Conservation (phyloP, 2,888 invertebrate genomes). For the Ectemnius cavifrons region DNA sequence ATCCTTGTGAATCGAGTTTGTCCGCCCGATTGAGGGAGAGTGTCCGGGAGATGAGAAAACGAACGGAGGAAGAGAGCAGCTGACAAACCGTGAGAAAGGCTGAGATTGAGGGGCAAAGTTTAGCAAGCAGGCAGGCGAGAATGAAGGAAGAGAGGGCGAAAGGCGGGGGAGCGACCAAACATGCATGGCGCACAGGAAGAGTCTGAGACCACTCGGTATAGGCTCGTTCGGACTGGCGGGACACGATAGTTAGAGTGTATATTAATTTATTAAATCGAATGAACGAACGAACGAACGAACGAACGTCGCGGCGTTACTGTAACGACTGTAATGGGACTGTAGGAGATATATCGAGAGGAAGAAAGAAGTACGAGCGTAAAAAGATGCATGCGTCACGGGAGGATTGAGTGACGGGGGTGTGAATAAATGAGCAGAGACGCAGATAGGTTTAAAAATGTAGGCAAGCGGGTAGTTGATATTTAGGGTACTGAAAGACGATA, state of each 20-base stretch:
- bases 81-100: constrained; percentile 6
- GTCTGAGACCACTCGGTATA: constrained; percentile 14
- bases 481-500: no score
- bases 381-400: not conserved
- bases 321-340: constrained; percentile 49
- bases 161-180: constrained; percentile 6
- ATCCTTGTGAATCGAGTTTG: constrained; percentile 45
- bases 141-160: not conserved
- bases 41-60: constrained; percentile 7
- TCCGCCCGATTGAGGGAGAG: constrained; percentile 39
- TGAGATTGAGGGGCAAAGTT: no score
- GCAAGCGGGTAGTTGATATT: no score
- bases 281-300: constrained; percentile 53
- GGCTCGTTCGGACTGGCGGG: constrained; percentile 55
- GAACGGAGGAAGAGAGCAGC: constrained; percentile 7
- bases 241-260: constrained; percentile 70
- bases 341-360: constrained; percentile 39
- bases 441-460: no score
- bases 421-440: no score
- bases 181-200: not conserved
- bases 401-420: no score
- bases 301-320: constrained; percentile 41
- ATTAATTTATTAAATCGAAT: constrained; percentile 72
- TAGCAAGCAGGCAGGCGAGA: no score
- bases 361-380: constrained; percentile 15